phyloP scores from a whole-genome alignment of 1,140 invertebrate species.

The Euborellia annulipes region DNA sequence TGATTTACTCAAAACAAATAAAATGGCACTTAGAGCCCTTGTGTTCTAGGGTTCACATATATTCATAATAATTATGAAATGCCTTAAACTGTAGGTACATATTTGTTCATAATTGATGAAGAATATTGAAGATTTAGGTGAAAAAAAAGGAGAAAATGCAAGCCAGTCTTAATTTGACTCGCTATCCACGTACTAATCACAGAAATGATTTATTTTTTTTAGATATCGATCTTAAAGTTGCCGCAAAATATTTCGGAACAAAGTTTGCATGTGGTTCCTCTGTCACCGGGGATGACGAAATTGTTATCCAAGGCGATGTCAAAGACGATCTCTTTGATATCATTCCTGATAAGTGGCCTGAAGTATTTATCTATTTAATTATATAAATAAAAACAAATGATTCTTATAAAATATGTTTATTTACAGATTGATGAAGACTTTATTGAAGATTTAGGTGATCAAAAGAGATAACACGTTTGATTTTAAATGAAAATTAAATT shows the following conservation, averaged over 20 bases:
- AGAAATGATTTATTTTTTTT: constrained; percentile 19
- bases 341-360: constrained; percentile 94
- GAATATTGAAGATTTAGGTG: no score
- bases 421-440: constrained; percentile 48
- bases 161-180: no score
- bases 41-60: no score
- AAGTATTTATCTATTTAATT: constrained; percentile 34
- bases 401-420: constrained; percentile 1
- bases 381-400: no score
- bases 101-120: no score
- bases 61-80: no score
- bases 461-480: constrained; percentile 37
- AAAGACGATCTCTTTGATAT: constrained; percentile 96
- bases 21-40: no score
- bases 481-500: no score
- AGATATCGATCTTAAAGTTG: constrained; percentile 97
- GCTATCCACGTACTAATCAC: no score
- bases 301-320: constrained; percentile 96
- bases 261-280: constrained; percentile 98
- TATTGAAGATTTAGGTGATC: constrained; percentile 53
- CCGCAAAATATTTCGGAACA: constrained; percentile 93
- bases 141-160: no score
- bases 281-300: constrained; percentile 96
- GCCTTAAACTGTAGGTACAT: no score
- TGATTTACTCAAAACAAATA: no score